Conservation (phyloP, 37 sponge, comb jelly and placozoan genomes). For the Cliona cf. orientalis region DNA sequence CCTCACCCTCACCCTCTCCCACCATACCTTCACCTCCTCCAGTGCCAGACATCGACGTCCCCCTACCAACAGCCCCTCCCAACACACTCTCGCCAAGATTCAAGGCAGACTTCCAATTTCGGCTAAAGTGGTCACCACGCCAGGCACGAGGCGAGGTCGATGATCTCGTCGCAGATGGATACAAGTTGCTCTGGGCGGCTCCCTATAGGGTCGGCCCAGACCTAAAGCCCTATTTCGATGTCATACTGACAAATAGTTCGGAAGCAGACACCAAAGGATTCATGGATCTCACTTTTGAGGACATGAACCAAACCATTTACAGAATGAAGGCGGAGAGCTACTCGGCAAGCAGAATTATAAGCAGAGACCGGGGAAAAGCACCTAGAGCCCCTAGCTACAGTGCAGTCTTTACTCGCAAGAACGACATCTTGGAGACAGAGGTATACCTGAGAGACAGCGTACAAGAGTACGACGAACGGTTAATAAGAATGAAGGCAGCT, state of each 20-base stretch:
- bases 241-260: conserved; percentile 42
- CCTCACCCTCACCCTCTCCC: not conserved
- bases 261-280: conserved; percentile 5
- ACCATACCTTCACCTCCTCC: not conserved
- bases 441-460: conserved; percentile 24
- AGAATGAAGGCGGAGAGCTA: conserved; percentile 16
- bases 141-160: not conserved
- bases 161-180: conserved; percentile 5
- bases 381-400: conserved; percentile 16
- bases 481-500: not conserved
- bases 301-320: conserved; percentile 14
- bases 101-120: not conserved
- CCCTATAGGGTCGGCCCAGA: conserved; percentile 17
- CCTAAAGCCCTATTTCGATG: conserved; percentile 17
- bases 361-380: conserved; percentile 1
- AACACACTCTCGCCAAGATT: not conserved
- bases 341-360: conserved; percentile 4
- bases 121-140: conserved; percentile 9
- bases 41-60: not conserved
- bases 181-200: conserved; percentile 21
- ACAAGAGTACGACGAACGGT: not conserved
- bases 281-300: conserved; percentile 11
- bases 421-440: conserved; percentile 18
- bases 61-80: not conserved
- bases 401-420: conserved; percentile 14